These are phyloP conservation scores for Hypomecis atomaria DNA, from an alignment of 2,888 invertebrate genomes.

Conservation along the genomic window DNA sequence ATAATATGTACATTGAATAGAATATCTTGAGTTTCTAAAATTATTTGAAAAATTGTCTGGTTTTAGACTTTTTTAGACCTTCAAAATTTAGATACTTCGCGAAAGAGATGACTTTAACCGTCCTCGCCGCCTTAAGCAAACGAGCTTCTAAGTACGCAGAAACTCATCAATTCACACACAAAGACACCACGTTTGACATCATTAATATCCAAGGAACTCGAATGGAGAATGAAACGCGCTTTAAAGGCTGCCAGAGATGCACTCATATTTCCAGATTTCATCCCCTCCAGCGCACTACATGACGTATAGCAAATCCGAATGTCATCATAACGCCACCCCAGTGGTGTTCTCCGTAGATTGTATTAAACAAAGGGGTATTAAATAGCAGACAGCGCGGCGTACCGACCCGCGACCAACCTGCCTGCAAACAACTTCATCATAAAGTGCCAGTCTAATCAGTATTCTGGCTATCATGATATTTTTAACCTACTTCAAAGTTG, in stretches of 20 bases:
- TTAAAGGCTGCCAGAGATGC: slow-evolving; percentile 57
- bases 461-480: background rate
- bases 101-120: background rate
- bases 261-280: slow-evolving; percentile 70
- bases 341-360: slow-evolving; percentile 68
- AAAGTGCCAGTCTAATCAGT: slow-evolving; percentile 47
- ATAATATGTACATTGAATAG: too few species aligned
- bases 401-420: slow-evolving; percentile 64
- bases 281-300: slow-evolving; percentile 53
- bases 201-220: slow-evolving; percentile 62
- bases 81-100: background rate
- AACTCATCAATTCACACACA: slow-evolving; percentile 62
- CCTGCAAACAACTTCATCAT: slow-evolving; percentile 61
- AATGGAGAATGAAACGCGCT: slow-evolving; percentile 50
- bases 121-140: slow-evolving; percentile 40
- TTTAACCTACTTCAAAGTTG: too few species aligned
- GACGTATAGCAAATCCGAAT: slow-evolving; percentile 60
- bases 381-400: slow-evolving; percentile 68
- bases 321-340: slow-evolving; percentile 70
- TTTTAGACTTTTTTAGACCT: too few species aligned
- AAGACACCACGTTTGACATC: slow-evolving; percentile 60
- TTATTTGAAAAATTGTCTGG: too few species aligned
- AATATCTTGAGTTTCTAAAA: too few species aligned
- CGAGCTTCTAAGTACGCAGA: slow-evolving; percentile 41
- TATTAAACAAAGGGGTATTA: slow-evolving; percentile 74